These are phyloP conservation scores for Decapterus maruadsi DNA, from an alignment of 2,797 vertebrate genomes.

Conservation along the genomic window DNA sequence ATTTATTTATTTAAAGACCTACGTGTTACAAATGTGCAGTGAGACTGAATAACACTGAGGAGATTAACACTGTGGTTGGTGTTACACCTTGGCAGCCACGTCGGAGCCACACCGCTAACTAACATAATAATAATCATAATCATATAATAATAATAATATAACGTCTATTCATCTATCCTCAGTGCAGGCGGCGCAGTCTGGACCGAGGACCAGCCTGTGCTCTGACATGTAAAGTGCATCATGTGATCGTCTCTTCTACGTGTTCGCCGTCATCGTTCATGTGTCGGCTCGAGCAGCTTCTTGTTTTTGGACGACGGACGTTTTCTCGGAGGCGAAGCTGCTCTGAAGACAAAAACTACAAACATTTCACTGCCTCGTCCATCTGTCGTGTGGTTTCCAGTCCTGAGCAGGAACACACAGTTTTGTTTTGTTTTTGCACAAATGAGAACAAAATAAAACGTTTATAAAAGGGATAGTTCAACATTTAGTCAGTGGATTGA, in stretches of 20 bases:
- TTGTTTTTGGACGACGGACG: not conserved
- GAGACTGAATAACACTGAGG: constrained; percentile 7
- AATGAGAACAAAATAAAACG: no score
- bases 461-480: no score
- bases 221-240: constrained; percentile 55
- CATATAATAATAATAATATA: not conserved
- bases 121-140: not conserved
- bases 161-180: constrained; percentile 2
- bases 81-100: constrained; percentile 10
- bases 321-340: constrained; percentile 1
- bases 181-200: constrained; percentile 36
- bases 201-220: constrained; percentile 41
- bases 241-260: constrained; percentile 15
- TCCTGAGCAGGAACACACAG: no score
- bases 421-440: no score
- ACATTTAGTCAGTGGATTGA: no score
- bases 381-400: no score
- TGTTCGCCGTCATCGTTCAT: not conserved
- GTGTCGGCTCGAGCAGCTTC: constrained; percentile 4
- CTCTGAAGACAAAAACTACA: not conserved
- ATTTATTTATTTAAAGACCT: constrained; percentile 18
- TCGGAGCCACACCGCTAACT: constrained; percentile 11
- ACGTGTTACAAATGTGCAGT: not conserved
- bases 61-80: constrained; percentile 8
- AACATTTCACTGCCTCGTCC: no score